phyloP scores from a whole-genome alignment of 2,888 invertebrate species.

The Aphodius sticticus region DNA sequence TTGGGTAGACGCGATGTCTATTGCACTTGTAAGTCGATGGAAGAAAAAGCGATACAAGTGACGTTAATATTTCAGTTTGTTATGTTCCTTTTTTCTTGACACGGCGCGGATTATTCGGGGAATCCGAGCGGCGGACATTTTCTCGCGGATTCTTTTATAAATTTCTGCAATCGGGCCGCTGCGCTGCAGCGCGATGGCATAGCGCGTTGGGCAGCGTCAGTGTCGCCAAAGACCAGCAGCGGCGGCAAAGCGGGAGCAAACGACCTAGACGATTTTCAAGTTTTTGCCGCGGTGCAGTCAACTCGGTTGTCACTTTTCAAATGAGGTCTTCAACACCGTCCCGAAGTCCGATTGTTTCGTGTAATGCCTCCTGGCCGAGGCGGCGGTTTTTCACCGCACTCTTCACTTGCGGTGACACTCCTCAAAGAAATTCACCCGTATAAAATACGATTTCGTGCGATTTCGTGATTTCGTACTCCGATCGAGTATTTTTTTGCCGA shows the following conservation, averaged over 20 bases:
- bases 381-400: constrained; percentile 18
- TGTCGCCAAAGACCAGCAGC: background rate
- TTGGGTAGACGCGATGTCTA: background rate
- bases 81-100: background rate
- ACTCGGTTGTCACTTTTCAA: constrained; percentile 36
- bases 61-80: constrained; percentile 4
- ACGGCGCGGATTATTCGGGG: constrained; percentile 21
- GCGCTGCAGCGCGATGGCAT: background rate
- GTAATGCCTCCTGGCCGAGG: constrained; percentile 18
- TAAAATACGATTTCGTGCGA: background rate
- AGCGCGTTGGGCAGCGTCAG: background rate
- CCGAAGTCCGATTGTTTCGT: constrained; percentile 27
- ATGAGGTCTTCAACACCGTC: constrained; percentile 35
- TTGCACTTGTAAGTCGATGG: background rate
- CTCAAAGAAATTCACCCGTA: background rate
- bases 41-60: constrained; percentile 6
- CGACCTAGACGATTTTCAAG: constrained; percentile 37
- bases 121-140: constrained; percentile 16
- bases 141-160: constrained; percentile 23
- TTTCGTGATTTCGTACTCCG: too few relatives aligned
- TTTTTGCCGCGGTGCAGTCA: constrained; percentile 32
- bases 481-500: background rate
- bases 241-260: constrained; percentile 18
- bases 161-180: constrained; percentile 14
- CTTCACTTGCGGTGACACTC: background rate